A percentile compares a stretch with the other conserved stretches of the same genome.
phyloP scores from a whole-genome alignment of 2,888 invertebrate species.

The Oligia fasciuncula region DNA sequence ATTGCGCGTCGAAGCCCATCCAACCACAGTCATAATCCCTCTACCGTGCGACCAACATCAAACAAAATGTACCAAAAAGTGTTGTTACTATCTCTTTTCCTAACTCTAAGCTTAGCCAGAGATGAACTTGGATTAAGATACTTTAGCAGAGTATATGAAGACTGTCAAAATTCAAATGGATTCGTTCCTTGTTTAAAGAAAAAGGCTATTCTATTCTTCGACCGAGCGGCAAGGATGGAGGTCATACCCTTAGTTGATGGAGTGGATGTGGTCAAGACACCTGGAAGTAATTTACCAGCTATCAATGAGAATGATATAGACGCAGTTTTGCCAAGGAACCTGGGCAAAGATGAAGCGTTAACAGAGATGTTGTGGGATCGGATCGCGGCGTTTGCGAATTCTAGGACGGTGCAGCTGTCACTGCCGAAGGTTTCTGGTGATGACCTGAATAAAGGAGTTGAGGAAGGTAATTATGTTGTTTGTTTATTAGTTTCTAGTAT shows the following conservation, averaged over 20 bases:
- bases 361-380: constrained; percentile 93
- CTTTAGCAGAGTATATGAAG: constrained; percentile 93
- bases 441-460: constrained; percentile 92
- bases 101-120: constrained; percentile 67
- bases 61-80: constrained; percentile 80
- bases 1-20: constrained; percentile 73
- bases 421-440: constrained; percentile 93
- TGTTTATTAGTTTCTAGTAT: not conserved
- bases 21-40: constrained; percentile 89
- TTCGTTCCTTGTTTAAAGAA: constrained; percentile 94
- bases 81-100: constrained; percentile 73
- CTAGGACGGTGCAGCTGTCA: constrained; percentile 93
- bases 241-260: constrained; percentile 91
- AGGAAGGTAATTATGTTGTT: constrained; percentile 91
- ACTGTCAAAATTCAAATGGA: constrained; percentile 93
- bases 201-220: constrained; percentile 94
- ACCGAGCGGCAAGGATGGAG: constrained; percentile 93
- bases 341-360: constrained; percentile 92
- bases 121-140: constrained; percentile 91
- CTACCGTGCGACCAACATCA: constrained; percentile 79
- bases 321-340: constrained; percentile 91
- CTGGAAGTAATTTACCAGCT: constrained; percentile 84
- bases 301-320: constrained; percentile 93
- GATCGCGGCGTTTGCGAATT: constrained; percentile 92
- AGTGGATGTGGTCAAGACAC: constrained; percentile 91